Percentiles rank a stretch among this genome's conserved stretches.
phyloP scores from a whole-genome alignment of 2,888 invertebrate genomes.

The Gastracanthus pulcherrimus region DNA sequence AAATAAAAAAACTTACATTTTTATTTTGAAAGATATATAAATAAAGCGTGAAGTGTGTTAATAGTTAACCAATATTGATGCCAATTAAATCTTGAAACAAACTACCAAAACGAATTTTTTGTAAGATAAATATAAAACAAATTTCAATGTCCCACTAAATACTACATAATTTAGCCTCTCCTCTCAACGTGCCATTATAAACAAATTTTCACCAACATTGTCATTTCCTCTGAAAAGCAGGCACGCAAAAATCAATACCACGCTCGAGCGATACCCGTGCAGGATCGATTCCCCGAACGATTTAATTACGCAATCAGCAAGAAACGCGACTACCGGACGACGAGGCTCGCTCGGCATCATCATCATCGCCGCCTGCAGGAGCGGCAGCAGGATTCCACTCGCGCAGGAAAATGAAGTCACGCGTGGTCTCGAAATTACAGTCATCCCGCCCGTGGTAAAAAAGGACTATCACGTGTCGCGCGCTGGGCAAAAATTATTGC shows the following conservation, averaged over 20 bases:
- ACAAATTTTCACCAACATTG: too few species aligned
- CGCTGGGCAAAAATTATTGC: not conserved
- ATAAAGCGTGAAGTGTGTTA: too few species aligned
- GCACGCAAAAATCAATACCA: not conserved
- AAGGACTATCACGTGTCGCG: not conserved
- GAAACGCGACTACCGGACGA: not conserved
- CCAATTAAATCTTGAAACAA: too few species aligned
- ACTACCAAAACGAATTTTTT: too few species aligned
- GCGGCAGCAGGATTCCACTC: not conserved
- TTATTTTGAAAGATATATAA: not conserved
- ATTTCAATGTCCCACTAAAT: too few species aligned
- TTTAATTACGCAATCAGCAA: slow-evolving; percentile 49
- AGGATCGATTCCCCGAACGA: slow-evolving; percentile 32
- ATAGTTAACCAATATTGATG: too few species aligned
- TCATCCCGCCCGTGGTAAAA: not conserved
- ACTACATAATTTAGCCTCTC: too few species aligned
- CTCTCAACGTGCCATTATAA: too few species aligned
- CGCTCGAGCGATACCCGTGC: not conserved
- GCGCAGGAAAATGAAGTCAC: slow-evolving; percentile 51
- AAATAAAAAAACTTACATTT: not conserved
- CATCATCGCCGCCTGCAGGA: slow-evolving; percentile 3
- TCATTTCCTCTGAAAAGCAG: not conserved
- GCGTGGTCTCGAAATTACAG: slow-evolving; percentile 47
- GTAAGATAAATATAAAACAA: too few species aligned
- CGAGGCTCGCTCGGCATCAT: not conserved